These are phyloP conservation scores for Rhopilema esculentum DNA, from an alignment of 30 jellyfish, hydroid and myxozoan species.

Conservation along the genomic window DNA sequence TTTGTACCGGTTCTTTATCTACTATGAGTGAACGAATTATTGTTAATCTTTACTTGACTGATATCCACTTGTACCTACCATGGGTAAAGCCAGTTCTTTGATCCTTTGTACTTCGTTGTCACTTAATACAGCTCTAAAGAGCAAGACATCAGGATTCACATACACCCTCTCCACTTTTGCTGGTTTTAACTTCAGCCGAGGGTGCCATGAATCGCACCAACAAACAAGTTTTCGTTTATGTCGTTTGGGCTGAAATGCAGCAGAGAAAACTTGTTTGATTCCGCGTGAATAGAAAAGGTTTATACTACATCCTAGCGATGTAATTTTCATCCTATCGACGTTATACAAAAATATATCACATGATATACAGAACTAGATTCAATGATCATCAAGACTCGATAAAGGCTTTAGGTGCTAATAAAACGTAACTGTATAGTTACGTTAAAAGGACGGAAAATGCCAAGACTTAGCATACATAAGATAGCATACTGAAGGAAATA, in stretches of 20 bases:
- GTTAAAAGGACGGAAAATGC: no score
- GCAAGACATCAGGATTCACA: constrained; percentile 73
- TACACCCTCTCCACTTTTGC: constrained; percentile 80
- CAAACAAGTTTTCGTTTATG: constrained; percentile 57
- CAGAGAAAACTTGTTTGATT: background rate
- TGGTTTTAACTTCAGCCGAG: constrained; percentile 76
- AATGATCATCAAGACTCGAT: no score
- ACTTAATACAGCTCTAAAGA: constrained; percentile 64
- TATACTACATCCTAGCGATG: no score
- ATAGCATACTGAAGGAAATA: no score
- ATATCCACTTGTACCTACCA: constrained; percentile 56
- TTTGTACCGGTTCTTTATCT: background rate
- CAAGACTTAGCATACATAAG: no score
- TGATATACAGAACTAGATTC: no score
- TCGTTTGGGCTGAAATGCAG: constrained; percentile 72
- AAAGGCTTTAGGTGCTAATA: no score
- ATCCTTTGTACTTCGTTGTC: constrained; percentile 78
- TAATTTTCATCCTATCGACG: no score
- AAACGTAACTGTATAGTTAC: no score
- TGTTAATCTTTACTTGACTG: background rate
- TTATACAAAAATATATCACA: no score
- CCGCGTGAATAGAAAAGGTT: no score
- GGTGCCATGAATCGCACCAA: constrained; percentile 77
- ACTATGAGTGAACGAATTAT: background rate
- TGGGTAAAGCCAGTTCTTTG: constrained; percentile 79